Evolutionary conservation across 2,888 invertebrate genomes (phyloP), one percentile per base, ranked within the genome.

Genomic region (Drosophila birchii): DNA sequence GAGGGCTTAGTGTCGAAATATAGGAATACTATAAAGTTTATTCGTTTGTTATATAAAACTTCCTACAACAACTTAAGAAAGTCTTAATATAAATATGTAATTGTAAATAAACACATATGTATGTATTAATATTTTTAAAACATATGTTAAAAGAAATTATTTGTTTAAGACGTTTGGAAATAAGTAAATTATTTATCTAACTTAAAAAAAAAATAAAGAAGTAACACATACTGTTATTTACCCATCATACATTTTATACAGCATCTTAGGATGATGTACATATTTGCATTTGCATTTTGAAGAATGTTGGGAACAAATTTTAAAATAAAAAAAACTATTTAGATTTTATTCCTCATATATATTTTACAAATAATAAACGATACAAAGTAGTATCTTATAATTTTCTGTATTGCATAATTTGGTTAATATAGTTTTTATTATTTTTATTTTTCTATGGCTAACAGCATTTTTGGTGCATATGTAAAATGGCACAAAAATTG

Each of bases 401-500:
- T 18, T 49, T 51, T 53, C 23, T 41, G n/a, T 53, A 60, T 43
- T 38, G 39, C 38, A 20, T 64, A 58, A 69, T 45, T 45, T 47
- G 41, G 29, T 36, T 67, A 62, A 66, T 51, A 34, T 51, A 20
- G 9, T 26, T n/a, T 45, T n/a, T 45, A 20, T 51, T 34, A 16
- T 51, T 51, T 32, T 18, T 9, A 23, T 23, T 43, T 77, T 62
- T 70, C 61, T 79, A 80, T 88, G 71, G 76, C 78, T 86, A 84
- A 86, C 57, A 78, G 88, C 88, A 87, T 86, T 51, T 51, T 51
- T 78, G 82, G 86, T 79, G 87, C 83, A 51, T 75, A 53, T 51
- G 34, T 20, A 34, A 51, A 86, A 86, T 86, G 85, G 85, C 85
- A 86, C 85, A 86, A 81, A 79, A 79, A 78, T 86, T 80, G 75